Percentiles rank a stretch among this genome's conserved stretches.
These are phyloP conservation scores for Trissolcus japonicus DNA, from an alignment of 2,888 invertebrate genomes.

Conservation along the genomic window DNA sequence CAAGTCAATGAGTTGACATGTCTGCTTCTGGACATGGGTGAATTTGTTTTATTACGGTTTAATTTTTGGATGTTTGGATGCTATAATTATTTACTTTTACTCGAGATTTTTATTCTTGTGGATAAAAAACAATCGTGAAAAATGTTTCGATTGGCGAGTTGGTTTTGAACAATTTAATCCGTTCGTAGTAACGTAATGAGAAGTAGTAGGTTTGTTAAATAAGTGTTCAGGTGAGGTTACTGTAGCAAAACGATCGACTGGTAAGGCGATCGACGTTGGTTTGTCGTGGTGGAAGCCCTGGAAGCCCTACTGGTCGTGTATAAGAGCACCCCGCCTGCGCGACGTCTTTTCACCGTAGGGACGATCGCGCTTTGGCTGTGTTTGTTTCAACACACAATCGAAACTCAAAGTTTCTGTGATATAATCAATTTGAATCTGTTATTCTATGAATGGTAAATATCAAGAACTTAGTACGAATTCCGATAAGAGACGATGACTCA, in stretches of 20 bases:
- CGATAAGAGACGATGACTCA: conserved; percentile 19
- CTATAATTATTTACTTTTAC: too few relatives aligned
- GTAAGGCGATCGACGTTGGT: conserved; percentile 76
- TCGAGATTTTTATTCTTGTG: too few relatives aligned
- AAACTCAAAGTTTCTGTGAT: conserved; percentile 20
- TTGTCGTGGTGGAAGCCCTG: conserved; percentile 75
- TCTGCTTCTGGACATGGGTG: too few relatives aligned
- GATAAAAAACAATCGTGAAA: not conserved
- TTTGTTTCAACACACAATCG: conserved; percentile 15
- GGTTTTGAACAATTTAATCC: conserved; percentile 19
- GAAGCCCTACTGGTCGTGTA: conserved; percentile 69
- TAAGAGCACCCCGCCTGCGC: conserved; percentile 42
- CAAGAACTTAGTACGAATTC: conserved; percentile 9
- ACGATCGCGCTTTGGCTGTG: conserved; percentile 15
- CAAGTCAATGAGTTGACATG: too few relatives aligned
- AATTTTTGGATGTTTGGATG: too few relatives aligned
- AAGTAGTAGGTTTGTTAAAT: conserved; percentile 62
- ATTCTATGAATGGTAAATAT: conserved; percentile 23
- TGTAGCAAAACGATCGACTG: conserved; percentile 74
- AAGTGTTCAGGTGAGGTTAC: conserved; percentile 70
- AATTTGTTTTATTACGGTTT: too few relatives aligned
- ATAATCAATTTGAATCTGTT: conserved; percentile 38
- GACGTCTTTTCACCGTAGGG: conserved; percentile 40
- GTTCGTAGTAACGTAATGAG: conserved; percentile 18
- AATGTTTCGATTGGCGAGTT: not conserved